phyloP scores from a whole-genome alignment of 2,797 vertebrate genomes.

The Sternotherus odoratus region DNA sequence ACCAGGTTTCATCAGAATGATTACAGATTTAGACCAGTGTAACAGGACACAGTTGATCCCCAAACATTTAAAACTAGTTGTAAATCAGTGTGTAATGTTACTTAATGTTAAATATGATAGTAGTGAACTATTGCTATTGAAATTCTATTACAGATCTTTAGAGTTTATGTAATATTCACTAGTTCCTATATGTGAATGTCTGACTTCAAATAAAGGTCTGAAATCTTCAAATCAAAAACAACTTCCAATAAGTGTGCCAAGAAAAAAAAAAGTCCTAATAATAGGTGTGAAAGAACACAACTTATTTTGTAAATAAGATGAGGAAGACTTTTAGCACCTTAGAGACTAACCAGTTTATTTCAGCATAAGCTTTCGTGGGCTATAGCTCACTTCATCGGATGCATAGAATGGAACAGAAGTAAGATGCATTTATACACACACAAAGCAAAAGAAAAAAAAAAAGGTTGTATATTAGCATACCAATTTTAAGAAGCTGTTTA shows the following conservation, averaged over 20 bases:
- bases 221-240: slow-evolving; percentile 20
- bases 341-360: too few species aligned
- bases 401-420: too few species aligned
- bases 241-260: background rate
- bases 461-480: too few species aligned
- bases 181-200: background rate
- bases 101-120: slow-evolving; percentile 19
- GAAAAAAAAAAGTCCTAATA: background rate
- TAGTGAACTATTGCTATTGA: background rate
- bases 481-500: too few species aligned
- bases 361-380: too few species aligned
- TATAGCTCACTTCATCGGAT: too few species aligned
- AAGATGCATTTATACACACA: too few species aligned
- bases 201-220: slow-evolving; percentile 3
- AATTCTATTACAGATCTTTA: slow-evolving; percentile 23
- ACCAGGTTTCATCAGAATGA: background rate
- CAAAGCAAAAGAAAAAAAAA: too few species aligned
- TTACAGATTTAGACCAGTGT: background rate
- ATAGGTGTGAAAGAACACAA: background rate
- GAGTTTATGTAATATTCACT: background rate
- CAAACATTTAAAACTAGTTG: background rate
- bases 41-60: background rate
- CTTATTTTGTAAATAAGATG: background rate
- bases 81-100: slow-evolving; percentile 4
- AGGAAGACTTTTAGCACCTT: too few species aligned